A percentile compares a stretch with the other conserved stretches of the same genome.
These are phyloP conservation scores for Sinotaia quadrata DNA, from an alignment of 2,888 invertebrate species.

Conservation along the genomic window DNA sequence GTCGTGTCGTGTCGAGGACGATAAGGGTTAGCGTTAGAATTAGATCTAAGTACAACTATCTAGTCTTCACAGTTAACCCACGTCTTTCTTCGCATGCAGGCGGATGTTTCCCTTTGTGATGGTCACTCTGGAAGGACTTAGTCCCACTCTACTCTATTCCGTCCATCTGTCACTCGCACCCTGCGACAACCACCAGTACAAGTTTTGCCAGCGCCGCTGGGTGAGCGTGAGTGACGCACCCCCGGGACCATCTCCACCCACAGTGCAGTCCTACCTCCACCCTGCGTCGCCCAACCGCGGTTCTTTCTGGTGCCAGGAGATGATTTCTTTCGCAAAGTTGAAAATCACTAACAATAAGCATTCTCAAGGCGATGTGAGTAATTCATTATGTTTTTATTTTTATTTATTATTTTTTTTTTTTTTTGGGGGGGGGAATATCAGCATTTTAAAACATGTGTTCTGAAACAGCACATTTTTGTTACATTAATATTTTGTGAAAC, in stretches of 20 bases:
- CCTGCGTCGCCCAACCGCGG: conserved; percentile 72
- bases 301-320: conserved; percentile 67
- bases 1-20: neutral
- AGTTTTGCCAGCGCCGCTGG: conserved; percentile 49
- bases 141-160: conserved; percentile 37
- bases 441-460: too few relatives aligned
- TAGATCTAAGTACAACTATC: neutral
- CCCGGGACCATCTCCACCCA: conserved; percentile 30
- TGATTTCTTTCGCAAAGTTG: conserved; percentile 52
- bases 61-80: neutral
- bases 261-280: conserved; percentile 61
- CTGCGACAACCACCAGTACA: conserved; percentile 48
- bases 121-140: conserved; percentile 41
- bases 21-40: neutral
- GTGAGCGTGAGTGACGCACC: conserved; percentile 45
- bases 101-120: conserved; percentile 55
- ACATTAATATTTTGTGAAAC: too few relatives aligned
- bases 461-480: too few relatives aligned
- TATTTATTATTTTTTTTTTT: too few relatives aligned
- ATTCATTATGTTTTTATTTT: neutral
- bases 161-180: conserved; percentile 43
- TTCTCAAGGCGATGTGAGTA: conserved; percentile 47
- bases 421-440: too few relatives aligned
- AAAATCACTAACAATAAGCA: conserved; percentile 73
- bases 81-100: conserved; percentile 34